Base-by-base conservation (phyloP, 2,888 invertebrate genomes). In the Phlogophora meticulosa region DNA sequence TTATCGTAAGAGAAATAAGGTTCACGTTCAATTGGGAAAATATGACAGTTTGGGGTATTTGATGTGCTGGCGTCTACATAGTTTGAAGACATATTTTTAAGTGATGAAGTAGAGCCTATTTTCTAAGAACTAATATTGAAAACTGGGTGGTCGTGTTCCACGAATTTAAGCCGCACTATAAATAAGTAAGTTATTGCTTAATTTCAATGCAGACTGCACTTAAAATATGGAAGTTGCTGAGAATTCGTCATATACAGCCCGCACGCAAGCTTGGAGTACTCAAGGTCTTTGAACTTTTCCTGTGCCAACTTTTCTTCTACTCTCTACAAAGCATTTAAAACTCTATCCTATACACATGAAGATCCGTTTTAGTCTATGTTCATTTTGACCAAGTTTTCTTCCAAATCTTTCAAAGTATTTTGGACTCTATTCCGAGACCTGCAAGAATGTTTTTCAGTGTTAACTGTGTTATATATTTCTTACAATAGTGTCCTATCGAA, bases 271-370 rank as follows among this genome's bases (percentile, higher is more conserved):
- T 71, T 72, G 51, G 71, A 76, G 74, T 77, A 74, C 73, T 52
- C 70, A 71, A 87, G 87, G 84, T 84, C 85, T 74, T 77, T 87
- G 89, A 87, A 84, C 88, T 82, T 80, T 70, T 72, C 84, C 70
- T 78, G 78, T 83, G 88, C 86, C 86, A 87, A 88, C 82, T 85
- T 87, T 87, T 85, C 84, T 86, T 67, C 36, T 28, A 65, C 45
- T 71, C 51, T 45, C 62, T 42, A 0, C 65, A 62, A 32, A 34
- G 40, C 13, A 84, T 62, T 81, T 76, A 52, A 51, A 72, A 76
- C 84, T 80, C 59, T 82, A 79, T 45, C 13, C 0, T 5, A 0
- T 9, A 32, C 0, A n/a, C 0, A 0, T 28, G 40, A 76, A 56
- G 63, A 70, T 43, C 46, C 22, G 57, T 45, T 68, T 70, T 64